Percentiles rank a stretch among this genome's conserved stretches.
phyloP scores from a whole-genome alignment of 1,140 invertebrate genomes.

The Conus ventricosus region DNA sequence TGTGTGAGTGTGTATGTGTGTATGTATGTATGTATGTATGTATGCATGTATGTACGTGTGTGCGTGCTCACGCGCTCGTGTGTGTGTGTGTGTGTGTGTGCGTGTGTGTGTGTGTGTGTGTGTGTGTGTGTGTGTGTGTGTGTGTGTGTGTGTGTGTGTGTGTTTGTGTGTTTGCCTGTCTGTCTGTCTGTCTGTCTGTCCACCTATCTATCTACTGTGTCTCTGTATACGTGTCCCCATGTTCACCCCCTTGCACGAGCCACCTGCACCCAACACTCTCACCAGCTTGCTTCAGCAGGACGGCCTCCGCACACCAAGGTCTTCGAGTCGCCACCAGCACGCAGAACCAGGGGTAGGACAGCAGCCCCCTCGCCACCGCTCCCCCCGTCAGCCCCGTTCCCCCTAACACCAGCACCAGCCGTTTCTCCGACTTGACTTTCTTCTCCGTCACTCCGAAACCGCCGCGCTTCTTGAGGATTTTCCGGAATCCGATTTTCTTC shows the following conservation, averaged over 20 bases:
- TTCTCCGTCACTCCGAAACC: too few species aligned
- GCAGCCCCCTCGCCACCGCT: background rate
- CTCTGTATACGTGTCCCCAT: background rate
- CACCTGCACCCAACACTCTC: background rate
- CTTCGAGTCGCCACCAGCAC: slow-evolving; percentile 17
- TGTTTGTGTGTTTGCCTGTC: background rate
- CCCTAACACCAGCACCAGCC: slow-evolving; percentile 8
- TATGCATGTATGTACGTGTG: too few species aligned
- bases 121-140: background rate
- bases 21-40: too few species aligned
- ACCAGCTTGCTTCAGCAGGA: slow-evolving; percentile 23
- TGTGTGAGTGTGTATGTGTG: too few species aligned
- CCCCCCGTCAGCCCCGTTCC: slow-evolving; percentile 21
- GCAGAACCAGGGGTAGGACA: slow-evolving; percentile 29
- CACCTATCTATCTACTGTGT: background rate
- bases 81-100: background rate
- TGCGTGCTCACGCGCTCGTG: background rate
- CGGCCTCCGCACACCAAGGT: slow-evolving; percentile 27
- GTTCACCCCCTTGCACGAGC: background rate
- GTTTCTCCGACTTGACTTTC: slow-evolving; percentile 5
- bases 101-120: background rate
- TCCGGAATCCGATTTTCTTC: too few species aligned
- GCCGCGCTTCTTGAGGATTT: too few species aligned
- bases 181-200: too few species aligned
- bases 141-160: background rate